These are phyloP conservation scores for Hydrotaea diabolus DNA, from an alignment of 2,888 invertebrate genomes.

Conservation along the genomic window DNA sequence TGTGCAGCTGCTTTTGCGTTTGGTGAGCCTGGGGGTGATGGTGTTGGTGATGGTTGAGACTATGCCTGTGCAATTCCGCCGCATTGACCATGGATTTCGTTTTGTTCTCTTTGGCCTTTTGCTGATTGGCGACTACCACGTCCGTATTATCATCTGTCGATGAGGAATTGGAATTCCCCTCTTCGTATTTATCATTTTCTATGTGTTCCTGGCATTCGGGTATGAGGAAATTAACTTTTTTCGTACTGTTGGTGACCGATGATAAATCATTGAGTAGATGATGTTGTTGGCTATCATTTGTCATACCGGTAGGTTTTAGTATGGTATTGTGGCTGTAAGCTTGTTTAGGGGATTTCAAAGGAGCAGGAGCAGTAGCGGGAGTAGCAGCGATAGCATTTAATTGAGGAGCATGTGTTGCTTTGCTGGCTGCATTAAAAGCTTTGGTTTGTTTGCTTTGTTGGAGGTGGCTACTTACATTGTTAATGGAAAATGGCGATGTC, in stretches of 20 bases:
- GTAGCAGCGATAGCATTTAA: slow-evolving; percentile 17
- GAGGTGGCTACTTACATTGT: slow-evolving; percentile 70
- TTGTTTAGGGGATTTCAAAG: slow-evolving; percentile 9
- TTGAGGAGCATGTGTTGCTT: slow-evolving; percentile 71
- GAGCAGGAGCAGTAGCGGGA: slow-evolving; percentile 8
- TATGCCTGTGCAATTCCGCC: no score
- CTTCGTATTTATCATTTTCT: slow-evolving; percentile 18
- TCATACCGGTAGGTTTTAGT: slow-evolving; percentile 48
- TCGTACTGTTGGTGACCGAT: slow-evolving; percentile 3
- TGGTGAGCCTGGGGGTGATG: neutral
- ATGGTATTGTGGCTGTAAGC: slow-evolving; percentile 30
- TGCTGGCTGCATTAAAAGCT: slow-evolving; percentile 53
- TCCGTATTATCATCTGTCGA: slow-evolving; percentile 46
- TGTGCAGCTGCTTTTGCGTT: slow-evolving; percentile 22
- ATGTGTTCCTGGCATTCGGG: slow-evolving; percentile 38
- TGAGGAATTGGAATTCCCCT: neutral
- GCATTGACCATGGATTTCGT: neutral
- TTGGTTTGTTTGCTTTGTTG: slow-evolving; percentile 43
- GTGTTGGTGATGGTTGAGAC: no score
- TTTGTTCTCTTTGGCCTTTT: neutral
- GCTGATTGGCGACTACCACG: neutral
- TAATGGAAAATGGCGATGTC: slow-evolving; percentile 64
- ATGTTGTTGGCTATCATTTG: slow-evolving; percentile 23
- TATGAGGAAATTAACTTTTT: slow-evolving; percentile 63
- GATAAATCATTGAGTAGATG: slow-evolving; percentile 54